Evolutionary conservation across 2,888 invertebrate genomes (phyloP), one percentile per base, ranked within the genome.

Genomic region (Drosophila affinis): DNA sequence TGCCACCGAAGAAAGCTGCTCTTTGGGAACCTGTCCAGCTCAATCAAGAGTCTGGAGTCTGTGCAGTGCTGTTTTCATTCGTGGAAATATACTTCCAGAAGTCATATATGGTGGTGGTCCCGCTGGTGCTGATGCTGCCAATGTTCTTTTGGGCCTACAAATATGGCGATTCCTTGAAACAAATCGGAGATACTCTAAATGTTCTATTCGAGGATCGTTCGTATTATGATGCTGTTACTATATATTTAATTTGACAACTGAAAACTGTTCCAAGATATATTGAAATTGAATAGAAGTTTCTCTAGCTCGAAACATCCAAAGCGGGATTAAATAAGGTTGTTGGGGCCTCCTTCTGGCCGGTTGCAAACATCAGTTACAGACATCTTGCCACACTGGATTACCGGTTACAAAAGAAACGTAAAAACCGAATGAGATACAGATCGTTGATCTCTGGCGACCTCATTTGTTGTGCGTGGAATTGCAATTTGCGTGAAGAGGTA

Each of bases 371-470:
- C 39, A 39, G 39, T 39, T 39, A 39, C 39, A 39, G 7, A 39
- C 39, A 39, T 39, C 39, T 39, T 14, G 7, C 14, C 39, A 7
- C 39, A 39, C 39, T 14, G 39, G n/a, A 39, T 39, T 39, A n/a
- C 39, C 39, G 39, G n/a, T 39, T 39, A 39, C 14, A 39, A 39
- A n/a, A 39, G 39, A 62, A 4, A 51, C 45, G 46, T 34, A 24
- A 54, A 24, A 54, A 24, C 54, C 24, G 3, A 54, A 39, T 57
- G 57, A 51, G 65, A 67, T 65, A 67, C 65, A 67, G 65, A 56
- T 67, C 65, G 57, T 65, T 46, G 65, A 65, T 65, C 65, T 65
- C 67, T 21, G 18, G 49, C 67, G 65, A 67, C 57, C 65, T 27
- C 57, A 27, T 65, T 67, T 49, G 27, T 46, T 32, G 65, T 67